Conservation (phyloP, 2,113 vertebrate genomes). For the Trochalopteron elliotii region DNA sequence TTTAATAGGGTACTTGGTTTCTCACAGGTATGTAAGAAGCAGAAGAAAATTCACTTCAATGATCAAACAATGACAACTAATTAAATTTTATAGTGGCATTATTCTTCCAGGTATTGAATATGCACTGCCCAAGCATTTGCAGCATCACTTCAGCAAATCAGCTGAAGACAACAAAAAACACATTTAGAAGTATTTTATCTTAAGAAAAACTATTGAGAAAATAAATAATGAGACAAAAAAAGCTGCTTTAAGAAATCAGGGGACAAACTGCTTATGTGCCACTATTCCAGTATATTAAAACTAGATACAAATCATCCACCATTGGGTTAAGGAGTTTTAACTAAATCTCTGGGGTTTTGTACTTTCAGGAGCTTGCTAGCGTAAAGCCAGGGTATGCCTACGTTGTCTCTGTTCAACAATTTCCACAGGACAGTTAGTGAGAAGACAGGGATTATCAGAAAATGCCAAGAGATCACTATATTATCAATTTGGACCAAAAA, state of each 20-base stretch:
- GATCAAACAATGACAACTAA: background rate
- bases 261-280: background rate
- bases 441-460: background rate
- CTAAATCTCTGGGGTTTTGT: background rate
- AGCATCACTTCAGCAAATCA: background rate
- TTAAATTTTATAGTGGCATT: background rate
- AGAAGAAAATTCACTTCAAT: background rate
- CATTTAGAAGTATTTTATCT: background rate
- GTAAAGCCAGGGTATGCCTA: background rate
- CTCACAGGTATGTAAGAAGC: background rate
- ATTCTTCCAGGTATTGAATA: background rate
- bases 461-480: background rate
- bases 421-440: background rate
- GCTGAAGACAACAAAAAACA: background rate
- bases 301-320: background rate
- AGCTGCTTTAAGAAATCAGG: background rate
- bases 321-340: background rate
- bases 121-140: background rate
- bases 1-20: background rate
- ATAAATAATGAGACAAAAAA: background rate
- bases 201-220: background rate
- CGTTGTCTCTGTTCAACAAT: background rate
- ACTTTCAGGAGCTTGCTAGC: background rate
- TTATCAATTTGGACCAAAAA: background rate
- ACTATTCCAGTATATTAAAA: background rate